Percentiles rank a stretch among this genome's conserved stretches.
These are phyloP conservation scores for Dasypolia templi DNA, from an alignment of 2,888 invertebrate genomes.

Conservation along the genomic window DNA sequence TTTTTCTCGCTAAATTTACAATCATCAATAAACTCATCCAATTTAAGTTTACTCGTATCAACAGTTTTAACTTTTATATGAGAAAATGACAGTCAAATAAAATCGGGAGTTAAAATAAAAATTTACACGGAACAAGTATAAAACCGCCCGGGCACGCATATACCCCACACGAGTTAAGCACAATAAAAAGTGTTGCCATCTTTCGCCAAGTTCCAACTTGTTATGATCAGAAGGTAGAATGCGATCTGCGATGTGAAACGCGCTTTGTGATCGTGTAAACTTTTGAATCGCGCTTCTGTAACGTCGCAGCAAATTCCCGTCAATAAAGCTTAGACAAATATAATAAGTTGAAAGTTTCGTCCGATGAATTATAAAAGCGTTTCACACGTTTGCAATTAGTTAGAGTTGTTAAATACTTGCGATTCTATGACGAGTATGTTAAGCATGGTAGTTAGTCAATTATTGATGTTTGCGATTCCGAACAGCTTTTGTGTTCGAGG, in stretches of 20 bases:
- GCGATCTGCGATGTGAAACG: conserved; percentile 71
- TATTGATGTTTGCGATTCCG: conserved; percentile 49
- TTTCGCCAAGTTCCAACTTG: conserved; percentile 81
- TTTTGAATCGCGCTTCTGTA: conserved; percentile 76
- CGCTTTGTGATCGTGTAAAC: conserved; percentile 77
- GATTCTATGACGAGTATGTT: conserved; percentile 14
- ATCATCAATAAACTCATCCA: conserved; percentile 71
- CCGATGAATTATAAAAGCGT: conserved; percentile 45
- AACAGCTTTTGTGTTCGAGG: conserved; percentile 56
- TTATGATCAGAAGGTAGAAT: conserved; percentile 81
- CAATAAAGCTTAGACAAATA: conserved; percentile 73
- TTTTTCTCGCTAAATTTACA: conserved; percentile 67
- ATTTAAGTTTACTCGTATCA: conserved; percentile 75
- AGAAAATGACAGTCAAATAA: conserved; percentile 75
- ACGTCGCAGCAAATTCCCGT: conserved; percentile 60
- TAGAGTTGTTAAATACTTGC: conserved; percentile 13
- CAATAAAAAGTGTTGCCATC: conserved; percentile 83
- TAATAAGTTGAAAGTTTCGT: conserved; percentile 60
- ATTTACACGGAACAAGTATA: conserved; percentile 79
- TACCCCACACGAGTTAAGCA: conserved; percentile 65
- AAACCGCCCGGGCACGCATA: conserved; percentile 75
- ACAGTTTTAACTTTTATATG: conserved; percentile 75
- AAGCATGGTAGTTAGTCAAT: conserved; percentile 21
- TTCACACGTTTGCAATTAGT: conserved; percentile 38
- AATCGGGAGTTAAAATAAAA: conserved; percentile 77